These are phyloP conservation scores for Calidris pygmaea DNA, from an alignment of 2,113 vertebrate species.

Conservation along the genomic window DNA sequence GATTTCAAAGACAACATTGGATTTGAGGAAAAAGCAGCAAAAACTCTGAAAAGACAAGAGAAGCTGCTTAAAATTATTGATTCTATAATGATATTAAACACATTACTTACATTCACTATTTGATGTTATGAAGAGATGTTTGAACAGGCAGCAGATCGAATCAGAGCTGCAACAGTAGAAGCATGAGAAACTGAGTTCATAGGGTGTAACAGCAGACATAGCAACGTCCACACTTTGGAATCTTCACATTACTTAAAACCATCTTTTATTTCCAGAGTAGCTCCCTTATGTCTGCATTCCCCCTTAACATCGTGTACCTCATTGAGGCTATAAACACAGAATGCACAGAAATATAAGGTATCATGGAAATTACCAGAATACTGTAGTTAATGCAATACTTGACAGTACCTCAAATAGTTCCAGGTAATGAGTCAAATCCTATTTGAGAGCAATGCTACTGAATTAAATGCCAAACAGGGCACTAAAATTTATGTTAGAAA, in stretches of 20 bases:
- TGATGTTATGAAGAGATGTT: neutral
- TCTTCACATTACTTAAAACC: neutral
- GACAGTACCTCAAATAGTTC: neutral
- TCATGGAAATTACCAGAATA: neutral
- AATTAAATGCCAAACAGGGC: neutral
- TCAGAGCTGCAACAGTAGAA: neutral
- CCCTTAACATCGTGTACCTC: neutral
- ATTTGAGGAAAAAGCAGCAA: neutral
- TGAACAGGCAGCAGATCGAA: neutral
- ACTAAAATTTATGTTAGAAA: neutral
- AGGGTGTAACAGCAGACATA: rapidly evolving
- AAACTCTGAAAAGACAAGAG: neutral
- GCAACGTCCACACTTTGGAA: rapidly evolving
- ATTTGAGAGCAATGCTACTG: neutral
- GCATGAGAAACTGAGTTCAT: neutral
- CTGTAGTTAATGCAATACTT: neutral
- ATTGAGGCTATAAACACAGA: neutral
- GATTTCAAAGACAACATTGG: neutral
- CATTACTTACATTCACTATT: neutral
- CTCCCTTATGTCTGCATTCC: neutral
- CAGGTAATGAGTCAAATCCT: neutral
- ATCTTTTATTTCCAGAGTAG: neutral
- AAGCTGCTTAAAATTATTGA: neutral
- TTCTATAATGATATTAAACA: neutral
- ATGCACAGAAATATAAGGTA: neutral